Base-by-base conservation (phyloP, 2,113 vertebrate species). In the Thomomys bottae region DNA sequence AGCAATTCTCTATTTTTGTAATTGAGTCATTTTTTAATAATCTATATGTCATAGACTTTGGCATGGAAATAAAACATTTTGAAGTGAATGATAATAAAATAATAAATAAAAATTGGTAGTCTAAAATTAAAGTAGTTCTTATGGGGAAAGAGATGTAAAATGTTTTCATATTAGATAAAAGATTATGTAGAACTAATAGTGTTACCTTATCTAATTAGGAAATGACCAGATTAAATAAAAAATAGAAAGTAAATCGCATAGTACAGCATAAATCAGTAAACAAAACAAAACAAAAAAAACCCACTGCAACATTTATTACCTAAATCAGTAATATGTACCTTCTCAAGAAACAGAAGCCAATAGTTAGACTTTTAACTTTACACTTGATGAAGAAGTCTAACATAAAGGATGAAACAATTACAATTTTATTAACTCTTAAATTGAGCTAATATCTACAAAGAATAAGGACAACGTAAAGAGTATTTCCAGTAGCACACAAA, bases 181-280 rank as follows among this genome's bases (percentile, higher is more conserved):
- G 63, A 61, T 36, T 15, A 23, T 42, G 15, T 84, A 76, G 61
- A 88, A 72, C 81, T 14, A 91, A 8, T 84, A 72, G 68, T 57
- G 68, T 57, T 30, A 76, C 21, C 18, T 34, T 54, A 76, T 64
- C 28, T 45, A 75, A 34, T 24, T 91, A 70, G 18, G 26, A 61
- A 90, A 77, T 38, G 17, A 24, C 36, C 14, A 93, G 90, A 36
- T 76, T 83, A 88, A 90, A n/a, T n/a, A n/a, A n/a, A n/a, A n/a
- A n/a, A n/a, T n/a, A n/a, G n/a, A n/a, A n/a, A n/a, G n/a, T n/a
- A n/a, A 57, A 54, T 28, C 61, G 32, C 24, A 63, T 4, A 75
- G 34, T 68, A 79, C 4, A 87, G 23, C 38, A 89, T 38, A 72
- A 89, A 24, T 85, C 12, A 64, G 54, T 49, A 21, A n/a, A n/a